Conservation (phyloP, 2,888 invertebrate genomes). For the Saturnia japonica region DNA sequence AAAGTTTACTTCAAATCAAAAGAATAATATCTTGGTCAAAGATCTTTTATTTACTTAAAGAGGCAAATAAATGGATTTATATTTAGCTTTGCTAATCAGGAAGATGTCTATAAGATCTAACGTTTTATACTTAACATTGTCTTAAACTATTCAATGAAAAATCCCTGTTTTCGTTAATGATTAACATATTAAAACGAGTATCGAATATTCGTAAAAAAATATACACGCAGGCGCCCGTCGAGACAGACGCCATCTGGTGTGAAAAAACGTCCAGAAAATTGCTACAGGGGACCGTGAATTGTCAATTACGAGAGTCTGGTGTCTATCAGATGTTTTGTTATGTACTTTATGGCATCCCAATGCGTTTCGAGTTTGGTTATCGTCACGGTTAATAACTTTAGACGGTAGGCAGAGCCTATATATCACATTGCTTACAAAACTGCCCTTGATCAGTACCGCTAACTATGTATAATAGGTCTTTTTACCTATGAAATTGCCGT, state of each 20-base stretch:
- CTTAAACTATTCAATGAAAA: too few relatives aligned
- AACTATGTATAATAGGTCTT: too few relatives aligned
- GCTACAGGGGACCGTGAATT: not conserved
- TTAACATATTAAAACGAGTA: not conserved
- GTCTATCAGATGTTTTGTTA: not conserved
- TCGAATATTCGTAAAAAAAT: not conserved
- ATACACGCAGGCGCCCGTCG: not conserved
- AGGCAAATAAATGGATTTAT: too few relatives aligned
- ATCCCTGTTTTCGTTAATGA: not conserved
- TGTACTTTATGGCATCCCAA: not conserved
- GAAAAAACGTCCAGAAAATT: not conserved
- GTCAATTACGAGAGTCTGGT: constrained; percentile 5
- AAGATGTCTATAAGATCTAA: too few relatives aligned
- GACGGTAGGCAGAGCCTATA: not conserved
- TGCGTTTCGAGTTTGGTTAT: not conserved
- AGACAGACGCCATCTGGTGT: not conserved
- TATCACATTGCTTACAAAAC: too few relatives aligned
- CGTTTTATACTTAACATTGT: too few relatives aligned
- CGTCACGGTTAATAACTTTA: not conserved
- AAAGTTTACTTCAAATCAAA: too few relatives aligned
- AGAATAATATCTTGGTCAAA: too few relatives aligned
- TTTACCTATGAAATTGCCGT: too few relatives aligned
- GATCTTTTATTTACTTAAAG: too few relatives aligned
- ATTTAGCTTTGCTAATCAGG: too few relatives aligned
- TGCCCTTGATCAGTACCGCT: too few relatives aligned